phyloP scores from a whole-genome alignment of 2,797 vertebrate genomes.

The Sebastes steindachneri region DNA sequence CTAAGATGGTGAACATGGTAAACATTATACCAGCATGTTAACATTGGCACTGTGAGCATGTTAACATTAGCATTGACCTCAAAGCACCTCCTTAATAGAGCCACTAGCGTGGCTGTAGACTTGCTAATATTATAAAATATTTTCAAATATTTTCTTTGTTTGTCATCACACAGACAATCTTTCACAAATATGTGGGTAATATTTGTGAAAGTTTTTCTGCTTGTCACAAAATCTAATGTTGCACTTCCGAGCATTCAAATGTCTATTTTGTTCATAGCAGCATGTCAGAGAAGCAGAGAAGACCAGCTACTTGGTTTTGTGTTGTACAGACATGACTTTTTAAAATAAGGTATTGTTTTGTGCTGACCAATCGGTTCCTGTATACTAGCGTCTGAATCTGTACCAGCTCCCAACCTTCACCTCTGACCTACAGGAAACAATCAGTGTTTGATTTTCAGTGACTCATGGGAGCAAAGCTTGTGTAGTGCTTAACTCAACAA shows the following conservation, averaged over 20 bases:
- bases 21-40: background rate
- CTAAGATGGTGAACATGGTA: background rate
- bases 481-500: background rate
- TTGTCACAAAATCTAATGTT: background rate
- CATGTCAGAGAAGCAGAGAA: background rate
- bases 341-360: background rate
- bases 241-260: background rate
- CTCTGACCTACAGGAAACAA: background rate
- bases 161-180: background rate
- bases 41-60: background rate
- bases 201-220: background rate
- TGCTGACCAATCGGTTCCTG: background rate
- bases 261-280: background rate
- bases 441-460: background rate
- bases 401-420: background rate
- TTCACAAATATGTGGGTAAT: background rate
- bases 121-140: background rate
- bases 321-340: background rate
- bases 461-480: background rate
- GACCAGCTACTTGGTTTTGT: background rate
- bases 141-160: background rate
- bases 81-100: background rate
- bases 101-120: background rate
- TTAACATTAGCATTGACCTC: conserved; percentile 3
- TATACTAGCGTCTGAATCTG: background rate